phyloP scores from a whole-genome alignment of 2,888 invertebrate species.

The Opisthograptis luteolata region DNA sequence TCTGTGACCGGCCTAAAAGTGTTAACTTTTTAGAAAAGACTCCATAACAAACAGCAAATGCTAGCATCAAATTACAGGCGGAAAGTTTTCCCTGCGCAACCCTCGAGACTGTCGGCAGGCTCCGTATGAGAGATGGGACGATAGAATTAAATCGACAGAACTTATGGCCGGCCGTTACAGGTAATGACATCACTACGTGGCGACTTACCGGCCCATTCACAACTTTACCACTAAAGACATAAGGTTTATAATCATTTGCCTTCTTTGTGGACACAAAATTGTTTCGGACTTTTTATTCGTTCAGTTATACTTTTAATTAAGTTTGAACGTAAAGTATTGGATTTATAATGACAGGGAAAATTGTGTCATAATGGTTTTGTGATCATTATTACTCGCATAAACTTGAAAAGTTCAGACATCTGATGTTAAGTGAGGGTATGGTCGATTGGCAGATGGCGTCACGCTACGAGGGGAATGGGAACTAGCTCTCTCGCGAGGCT shows the following conservation, averaged over 20 bases:
- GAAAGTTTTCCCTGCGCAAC: background rate
- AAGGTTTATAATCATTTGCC: conserved; percentile 32
- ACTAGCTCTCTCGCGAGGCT: no score
- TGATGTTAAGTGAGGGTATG: no score
- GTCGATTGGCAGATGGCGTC: no score
- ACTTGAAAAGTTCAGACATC: no score
- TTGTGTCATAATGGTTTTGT: conserved; percentile 11
- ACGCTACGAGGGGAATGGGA: no score
- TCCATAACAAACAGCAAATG: background rate
- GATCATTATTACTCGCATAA: no score
- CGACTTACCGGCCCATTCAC: conserved; percentile 31
- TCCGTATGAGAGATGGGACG: conserved; percentile 53
- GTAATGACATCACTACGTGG: conserved; percentile 51
- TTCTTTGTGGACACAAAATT: conserved; percentile 25
- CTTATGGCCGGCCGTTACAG: conserved; percentile 58
- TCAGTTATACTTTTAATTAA: conserved; percentile 39
- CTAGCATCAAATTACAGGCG: background rate
- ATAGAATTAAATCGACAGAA: conserved; percentile 60
- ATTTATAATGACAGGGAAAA: conserved; percentile 19
- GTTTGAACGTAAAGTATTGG: conserved; percentile 32
- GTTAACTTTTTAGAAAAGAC: background rate
- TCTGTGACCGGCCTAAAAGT: no score
- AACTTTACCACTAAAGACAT: conserved; percentile 31
- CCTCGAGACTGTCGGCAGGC: background rate
- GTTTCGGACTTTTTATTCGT: conserved; percentile 36